Percentiles rank a stretch among this genome's conserved stretches.
phyloP scores from a whole-genome alignment of 2,888 invertebrate genomes.

The Nysson spinosus region DNA sequence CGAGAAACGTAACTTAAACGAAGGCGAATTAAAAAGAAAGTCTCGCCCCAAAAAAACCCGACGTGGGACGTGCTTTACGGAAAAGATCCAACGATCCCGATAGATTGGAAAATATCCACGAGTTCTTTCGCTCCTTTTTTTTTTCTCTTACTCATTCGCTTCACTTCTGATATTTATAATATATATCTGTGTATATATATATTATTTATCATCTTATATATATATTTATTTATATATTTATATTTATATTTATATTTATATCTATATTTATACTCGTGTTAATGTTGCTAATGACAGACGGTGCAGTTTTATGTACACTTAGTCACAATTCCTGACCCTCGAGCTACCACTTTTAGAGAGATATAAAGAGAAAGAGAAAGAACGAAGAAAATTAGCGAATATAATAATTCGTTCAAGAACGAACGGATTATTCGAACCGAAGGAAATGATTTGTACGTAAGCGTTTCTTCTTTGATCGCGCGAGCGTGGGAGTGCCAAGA shows the following conservation, averaged over 20 bases:
- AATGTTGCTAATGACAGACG: conserved; percentile 72
- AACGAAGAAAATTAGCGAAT: conserved; percentile 7
- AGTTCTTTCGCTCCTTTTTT: conserved; percentile 31
- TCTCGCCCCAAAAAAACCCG: too few species aligned
- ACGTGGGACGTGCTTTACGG: conserved; percentile 28
- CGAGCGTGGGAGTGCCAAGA: conserved; percentile 26
- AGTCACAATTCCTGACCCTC: conserved; percentile 72
- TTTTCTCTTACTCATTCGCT: conserved; percentile 2
- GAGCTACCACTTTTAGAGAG: conserved; percentile 47
- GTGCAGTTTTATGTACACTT: conserved; percentile 76
- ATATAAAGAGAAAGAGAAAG: conserved; percentile 12
- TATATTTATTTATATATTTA: conserved; percentile 59
- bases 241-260: conserved; percentile 54
- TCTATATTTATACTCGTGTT: too few species aligned
- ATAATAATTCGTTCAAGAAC: not conserved
- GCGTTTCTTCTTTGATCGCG: not conserved
- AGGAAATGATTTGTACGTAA: conserved; percentile 1
- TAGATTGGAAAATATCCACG: conserved; percentile 64
- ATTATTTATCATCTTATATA: conserved; percentile 50
- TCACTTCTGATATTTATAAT: conserved; percentile 55
- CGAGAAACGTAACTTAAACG: conserved; percentile 21
- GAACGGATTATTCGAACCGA: conserved; percentile 1
- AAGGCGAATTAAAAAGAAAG: conserved; percentile 33
- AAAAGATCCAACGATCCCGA: conserved; percentile 49
- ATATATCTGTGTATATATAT: conserved; percentile 61